Evolutionary conservation across 2,113 vertebrate genomes (phyloP).

Genomic region (Melanocharis versteri): DNA sequence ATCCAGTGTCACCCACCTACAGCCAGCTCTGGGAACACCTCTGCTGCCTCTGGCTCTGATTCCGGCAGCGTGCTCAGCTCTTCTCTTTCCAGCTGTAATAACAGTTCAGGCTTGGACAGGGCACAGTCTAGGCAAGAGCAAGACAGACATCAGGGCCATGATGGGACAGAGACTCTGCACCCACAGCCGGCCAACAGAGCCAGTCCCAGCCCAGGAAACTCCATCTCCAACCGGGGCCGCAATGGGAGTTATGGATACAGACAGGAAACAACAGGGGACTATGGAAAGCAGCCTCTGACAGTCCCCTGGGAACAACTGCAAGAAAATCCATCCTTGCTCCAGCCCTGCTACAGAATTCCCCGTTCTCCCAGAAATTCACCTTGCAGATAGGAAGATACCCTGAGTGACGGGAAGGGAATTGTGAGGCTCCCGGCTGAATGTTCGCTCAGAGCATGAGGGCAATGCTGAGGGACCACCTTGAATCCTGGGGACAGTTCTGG

Average conservation of each 20-base stretch:
- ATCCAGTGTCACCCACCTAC: not conserved
- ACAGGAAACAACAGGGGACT: not conserved
- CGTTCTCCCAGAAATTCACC: not conserved
- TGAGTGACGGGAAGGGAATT: not conserved
- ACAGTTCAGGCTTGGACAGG: not conserved
- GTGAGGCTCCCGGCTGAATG: not conserved
- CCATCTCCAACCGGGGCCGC: not conserved
- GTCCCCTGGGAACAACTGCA: not conserved
- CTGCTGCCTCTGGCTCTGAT: not conserved
- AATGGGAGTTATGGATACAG: not conserved
- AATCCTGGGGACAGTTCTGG: not conserved
- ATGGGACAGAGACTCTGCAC: not conserved
- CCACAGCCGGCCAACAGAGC: not conserved
- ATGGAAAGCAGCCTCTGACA: not conserved
- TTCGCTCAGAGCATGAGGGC: not conserved
- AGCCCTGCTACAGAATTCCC: not conserved
- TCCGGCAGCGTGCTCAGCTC: fast-evolving
- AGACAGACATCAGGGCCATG: not conserved
- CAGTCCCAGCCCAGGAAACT: not conserved
- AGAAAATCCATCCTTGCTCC: not conserved
- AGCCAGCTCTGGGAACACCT: not conserved
- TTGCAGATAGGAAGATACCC: not conserved
- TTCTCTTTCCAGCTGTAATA: not conserved
- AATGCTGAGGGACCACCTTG: not conserved
- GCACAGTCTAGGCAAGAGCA: not conserved